Percentiles rank a stretch among this genome's conserved stretches.
phyloP scores from a whole-genome alignment of 2,888 invertebrate species.

The Sphaeridia pumilis region DNA sequence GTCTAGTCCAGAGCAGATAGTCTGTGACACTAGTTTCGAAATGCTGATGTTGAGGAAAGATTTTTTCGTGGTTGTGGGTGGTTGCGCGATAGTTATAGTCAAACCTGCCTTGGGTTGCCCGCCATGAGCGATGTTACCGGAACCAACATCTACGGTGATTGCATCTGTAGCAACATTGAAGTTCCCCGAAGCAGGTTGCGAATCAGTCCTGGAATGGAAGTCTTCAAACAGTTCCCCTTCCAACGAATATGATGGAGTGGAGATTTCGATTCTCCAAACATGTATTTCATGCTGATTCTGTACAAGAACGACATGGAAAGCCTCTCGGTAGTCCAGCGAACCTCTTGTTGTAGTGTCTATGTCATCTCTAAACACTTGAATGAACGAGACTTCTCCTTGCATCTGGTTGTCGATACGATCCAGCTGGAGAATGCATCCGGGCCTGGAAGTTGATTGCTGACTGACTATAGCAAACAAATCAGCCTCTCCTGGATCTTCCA shows the following conservation, averaged over 20 bases:
- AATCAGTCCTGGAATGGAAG: slow-evolving; percentile 7
- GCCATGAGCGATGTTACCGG: background rate
- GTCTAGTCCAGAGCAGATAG: slow-evolving; percentile 26
- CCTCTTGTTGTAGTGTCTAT: slow-evolving; percentile 31
- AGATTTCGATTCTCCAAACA: slow-evolving; percentile 36
- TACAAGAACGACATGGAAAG: slow-evolving; percentile 35
- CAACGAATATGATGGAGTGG: slow-evolving; percentile 30
- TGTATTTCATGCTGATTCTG: slow-evolving; percentile 31
- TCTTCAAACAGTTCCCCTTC: slow-evolving; percentile 32
- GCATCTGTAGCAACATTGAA: slow-evolving; percentile 8
- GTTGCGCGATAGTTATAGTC: background rate
- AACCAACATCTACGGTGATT: background rate
- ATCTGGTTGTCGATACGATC: slow-evolving; percentile 56
- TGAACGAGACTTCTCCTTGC: slow-evolving; percentile 32
- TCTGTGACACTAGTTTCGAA: slow-evolving; percentile 32
- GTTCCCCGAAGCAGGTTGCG: slow-evolving; percentile 15
- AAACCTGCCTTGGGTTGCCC: background rate
- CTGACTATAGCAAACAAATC: slow-evolving; percentile 81
- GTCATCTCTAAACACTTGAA: slow-evolving; percentile 36
- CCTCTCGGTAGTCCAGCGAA: slow-evolving; percentile 32
- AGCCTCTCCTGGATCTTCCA: slow-evolving; percentile 47
- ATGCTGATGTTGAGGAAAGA: slow-evolving; percentile 34
- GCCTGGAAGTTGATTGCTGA: slow-evolving; percentile 92
- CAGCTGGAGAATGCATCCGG: slow-evolving; percentile 95
- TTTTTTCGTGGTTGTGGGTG: slow-evolving; percentile 15